phyloP scores from a whole-genome alignment of 1,140 invertebrate genomes.

The Drosophila pachea region DNA sequence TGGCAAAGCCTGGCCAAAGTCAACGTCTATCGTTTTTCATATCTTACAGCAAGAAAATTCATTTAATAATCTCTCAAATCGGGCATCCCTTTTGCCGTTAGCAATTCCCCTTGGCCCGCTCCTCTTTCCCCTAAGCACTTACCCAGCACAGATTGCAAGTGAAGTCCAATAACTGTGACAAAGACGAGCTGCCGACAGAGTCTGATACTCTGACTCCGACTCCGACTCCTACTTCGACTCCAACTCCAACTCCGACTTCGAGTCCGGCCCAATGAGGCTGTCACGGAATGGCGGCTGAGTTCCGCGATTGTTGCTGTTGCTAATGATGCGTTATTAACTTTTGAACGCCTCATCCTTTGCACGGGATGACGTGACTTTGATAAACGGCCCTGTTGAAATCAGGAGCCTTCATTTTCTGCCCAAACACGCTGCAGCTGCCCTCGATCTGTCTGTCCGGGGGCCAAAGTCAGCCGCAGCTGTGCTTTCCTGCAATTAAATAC shows the following conservation, averaged over 20 bases:
- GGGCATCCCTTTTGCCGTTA: no score
- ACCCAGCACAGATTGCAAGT: conserved; percentile 40
- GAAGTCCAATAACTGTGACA: conserved; percentile 51
- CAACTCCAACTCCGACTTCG: not conserved
- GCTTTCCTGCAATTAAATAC: no score
- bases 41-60: no score
- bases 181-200: conserved; percentile 48
- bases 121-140: conserved; percentile 23
- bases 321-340: conserved; percentile 46
- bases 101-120: no score
- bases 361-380: conserved; percentile 64
- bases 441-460: conserved; percentile 5
- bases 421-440: conserved; percentile 12
- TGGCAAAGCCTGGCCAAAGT: no score
- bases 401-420: conserved; percentile 64
- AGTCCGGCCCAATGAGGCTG: no score
- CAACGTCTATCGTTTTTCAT: no score
- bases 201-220: conserved; percentile 26
- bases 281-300: not conserved
- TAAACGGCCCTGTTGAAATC: conserved; percentile 47
- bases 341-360: conserved; percentile 71
- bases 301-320: conserved; percentile 56
- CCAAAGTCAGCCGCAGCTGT: conserved; percentile 3
- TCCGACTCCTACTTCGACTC: no score
- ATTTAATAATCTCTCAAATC: no score